Evolutionary conservation across 1,140 invertebrate genomes (phyloP).

Genomic region (Monochamus saltuarius): DNA sequence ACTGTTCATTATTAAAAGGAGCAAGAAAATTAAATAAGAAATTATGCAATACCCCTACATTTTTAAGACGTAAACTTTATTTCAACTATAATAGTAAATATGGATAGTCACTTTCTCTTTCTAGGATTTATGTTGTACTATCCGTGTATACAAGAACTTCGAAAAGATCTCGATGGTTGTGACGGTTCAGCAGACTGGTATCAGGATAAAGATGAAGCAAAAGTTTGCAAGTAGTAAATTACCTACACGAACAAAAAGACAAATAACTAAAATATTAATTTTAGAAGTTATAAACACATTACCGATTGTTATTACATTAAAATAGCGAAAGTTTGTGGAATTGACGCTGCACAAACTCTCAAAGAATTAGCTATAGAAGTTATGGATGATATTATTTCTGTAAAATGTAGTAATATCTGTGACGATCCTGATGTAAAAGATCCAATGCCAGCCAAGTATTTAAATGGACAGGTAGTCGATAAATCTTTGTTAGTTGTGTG

Average conservation of each 20-base stretch:
- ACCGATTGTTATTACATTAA: conserved; percentile 49
- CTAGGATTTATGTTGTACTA: conserved; percentile 32
- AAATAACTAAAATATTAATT: conserved; percentile 24
- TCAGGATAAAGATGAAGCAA: conserved; percentile 33
- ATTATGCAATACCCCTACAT: neutral
- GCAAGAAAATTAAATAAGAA: neutral
- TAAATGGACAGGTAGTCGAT: conserved; percentile 12
- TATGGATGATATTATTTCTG: conserved; percentile 41
- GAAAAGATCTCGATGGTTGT: conserved; percentile 46
- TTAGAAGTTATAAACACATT: conserved; percentile 45
- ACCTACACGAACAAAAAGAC: neutral
- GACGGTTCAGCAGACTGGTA: conserved; percentile 48
- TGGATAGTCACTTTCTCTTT: neutral
- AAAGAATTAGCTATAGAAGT: conserved; percentile 41
- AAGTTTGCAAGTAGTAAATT: conserved; percentile 39
- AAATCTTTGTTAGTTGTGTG: too few species aligned
- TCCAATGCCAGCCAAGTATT: conserved; percentile 39
- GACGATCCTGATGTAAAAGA: conserved; percentile 29
- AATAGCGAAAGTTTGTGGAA: conserved; percentile 47
- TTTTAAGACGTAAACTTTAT: neutral
- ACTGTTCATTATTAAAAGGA: neutral
- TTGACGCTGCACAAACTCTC: conserved; percentile 41
- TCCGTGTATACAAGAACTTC: conserved; percentile 40
- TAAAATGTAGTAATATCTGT: conserved; percentile 48
- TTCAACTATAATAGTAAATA: too few species aligned